Evolutionary conservation across 2,113 vertebrate species (phyloP).

Genomic region (Dasyprocta punctata): DNA sequence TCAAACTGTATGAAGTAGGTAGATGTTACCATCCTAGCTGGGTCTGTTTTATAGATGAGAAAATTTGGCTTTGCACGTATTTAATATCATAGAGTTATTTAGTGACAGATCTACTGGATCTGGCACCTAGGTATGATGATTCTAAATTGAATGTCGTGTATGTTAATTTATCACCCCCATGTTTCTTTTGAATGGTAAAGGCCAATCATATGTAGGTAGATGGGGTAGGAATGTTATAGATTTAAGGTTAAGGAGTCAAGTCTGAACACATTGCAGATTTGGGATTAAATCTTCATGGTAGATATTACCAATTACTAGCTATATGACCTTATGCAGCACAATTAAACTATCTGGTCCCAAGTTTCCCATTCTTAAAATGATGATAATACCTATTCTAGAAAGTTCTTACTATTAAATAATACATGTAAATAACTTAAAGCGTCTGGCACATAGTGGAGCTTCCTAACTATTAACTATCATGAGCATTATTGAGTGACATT

Average conservation of each 20-base stretch:
- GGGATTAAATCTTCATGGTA: not conserved
- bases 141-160: not conserved
- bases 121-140: not conserved
- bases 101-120: not conserved
- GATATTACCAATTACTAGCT: not conserved
- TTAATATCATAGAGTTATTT: not conserved
- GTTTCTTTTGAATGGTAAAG: not conserved
- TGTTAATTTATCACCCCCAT: not conserved
- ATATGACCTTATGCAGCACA: not conserved
- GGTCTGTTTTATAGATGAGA: not conserved
- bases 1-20: not conserved
- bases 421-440: not conserved
- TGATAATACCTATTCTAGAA: not conserved
- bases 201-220: not conserved
- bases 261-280: not conserved
- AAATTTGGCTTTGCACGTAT: not conserved
- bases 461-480: not conserved
- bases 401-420: slow-evolving; percentile 26
- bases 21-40: not conserved
- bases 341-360: not conserved
- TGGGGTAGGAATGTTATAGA: not conserved
- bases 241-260: not conserved
- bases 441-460: not conserved
- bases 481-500: not conserved
- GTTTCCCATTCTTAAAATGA: slow-evolving; percentile 22